These are phyloP conservation scores for Psephotus haematonotus DNA, from an alignment of 2,113 vertebrate species.

Conservation along the genomic window DNA sequence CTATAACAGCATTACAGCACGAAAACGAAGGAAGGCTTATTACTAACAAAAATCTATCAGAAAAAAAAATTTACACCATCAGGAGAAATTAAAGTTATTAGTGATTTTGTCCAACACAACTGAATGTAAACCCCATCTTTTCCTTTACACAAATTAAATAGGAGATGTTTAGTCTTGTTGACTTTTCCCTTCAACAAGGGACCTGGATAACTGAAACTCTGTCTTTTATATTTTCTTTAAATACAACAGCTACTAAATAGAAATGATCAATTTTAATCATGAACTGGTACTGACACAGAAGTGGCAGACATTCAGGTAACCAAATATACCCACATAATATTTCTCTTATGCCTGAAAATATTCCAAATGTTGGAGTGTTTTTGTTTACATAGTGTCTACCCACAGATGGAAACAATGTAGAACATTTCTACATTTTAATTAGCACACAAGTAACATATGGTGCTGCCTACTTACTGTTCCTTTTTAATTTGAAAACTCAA, in stretches of 20 bases:
- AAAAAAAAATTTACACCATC: neutral
- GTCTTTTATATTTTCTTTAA: neutral
- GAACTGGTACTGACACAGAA: neutral
- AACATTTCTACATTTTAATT: slow-evolving; percentile 21
- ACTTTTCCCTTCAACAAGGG: neutral
- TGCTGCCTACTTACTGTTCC: neutral
- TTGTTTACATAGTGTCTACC: neutral
- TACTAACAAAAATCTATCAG: neutral
- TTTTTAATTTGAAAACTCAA: slow-evolving; percentile 9
- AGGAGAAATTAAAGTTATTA: neutral
- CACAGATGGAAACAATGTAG: neutral
- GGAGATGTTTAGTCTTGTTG: neutral
- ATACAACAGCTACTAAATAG: neutral
- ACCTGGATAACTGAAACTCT: neutral
- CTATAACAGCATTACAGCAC: neutral
- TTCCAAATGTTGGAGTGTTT: slow-evolving; percentile 18
- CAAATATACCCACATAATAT: neutral
- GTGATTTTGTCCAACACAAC: neutral
- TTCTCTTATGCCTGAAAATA: neutral
- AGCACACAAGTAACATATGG: slow-evolving; percentile 32
- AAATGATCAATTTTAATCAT: neutral
- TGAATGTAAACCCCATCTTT: neutral
- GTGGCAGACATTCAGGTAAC: neutral
- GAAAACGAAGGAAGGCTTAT: neutral
- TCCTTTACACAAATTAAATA: neutral